Evolutionary conservation across 2,113 vertebrate genomes (phyloP).

Genomic region (Tetrax tetrax): DNA sequence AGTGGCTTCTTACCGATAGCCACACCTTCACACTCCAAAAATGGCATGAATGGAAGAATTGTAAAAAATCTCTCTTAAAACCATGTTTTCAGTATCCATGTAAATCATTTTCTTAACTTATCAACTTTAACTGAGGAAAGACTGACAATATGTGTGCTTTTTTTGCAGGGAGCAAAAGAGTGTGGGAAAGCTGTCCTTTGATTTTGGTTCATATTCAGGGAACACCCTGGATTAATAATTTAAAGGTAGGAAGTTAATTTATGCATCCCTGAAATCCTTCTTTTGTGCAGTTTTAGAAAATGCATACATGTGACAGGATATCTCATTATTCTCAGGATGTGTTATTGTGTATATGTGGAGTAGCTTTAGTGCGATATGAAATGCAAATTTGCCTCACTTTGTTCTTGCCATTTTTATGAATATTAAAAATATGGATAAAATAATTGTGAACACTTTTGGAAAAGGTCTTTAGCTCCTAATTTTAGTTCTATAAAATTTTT

Average conservation of each 20-base stretch:
- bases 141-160: background rate
- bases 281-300: slow-evolving; percentile 67
- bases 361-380: slow-evolving; percentile 58
- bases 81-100: background rate
- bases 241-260: slow-evolving; percentile 70
- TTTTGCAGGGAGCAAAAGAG: background rate
- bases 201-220: slow-evolving; percentile 44
- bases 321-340: slow-evolving; percentile 64
- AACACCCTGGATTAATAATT: slow-evolving; percentile 63
- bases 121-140: background rate
- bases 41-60: background rate
- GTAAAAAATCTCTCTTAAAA: background rate
- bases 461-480: slow-evolving; percentile 61
- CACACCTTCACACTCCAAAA: background rate
- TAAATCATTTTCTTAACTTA: background rate
- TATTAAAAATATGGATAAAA: slow-evolving; percentile 71
- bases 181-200: slow-evolving; percentile 16
- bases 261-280: slow-evolving; percentile 59
- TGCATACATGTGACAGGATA: slow-evolving; percentile 61
- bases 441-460: slow-evolving; percentile 65
- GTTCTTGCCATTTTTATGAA: slow-evolving; percentile 73
- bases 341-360: slow-evolving; percentile 63
- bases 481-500: slow-evolving; percentile 51
- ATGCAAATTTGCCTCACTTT: slow-evolving; percentile 71
- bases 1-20: background rate